phyloP scores from a whole-genome alignment of 2,113 vertebrate genomes.

The Bos javanicus region DNA sequence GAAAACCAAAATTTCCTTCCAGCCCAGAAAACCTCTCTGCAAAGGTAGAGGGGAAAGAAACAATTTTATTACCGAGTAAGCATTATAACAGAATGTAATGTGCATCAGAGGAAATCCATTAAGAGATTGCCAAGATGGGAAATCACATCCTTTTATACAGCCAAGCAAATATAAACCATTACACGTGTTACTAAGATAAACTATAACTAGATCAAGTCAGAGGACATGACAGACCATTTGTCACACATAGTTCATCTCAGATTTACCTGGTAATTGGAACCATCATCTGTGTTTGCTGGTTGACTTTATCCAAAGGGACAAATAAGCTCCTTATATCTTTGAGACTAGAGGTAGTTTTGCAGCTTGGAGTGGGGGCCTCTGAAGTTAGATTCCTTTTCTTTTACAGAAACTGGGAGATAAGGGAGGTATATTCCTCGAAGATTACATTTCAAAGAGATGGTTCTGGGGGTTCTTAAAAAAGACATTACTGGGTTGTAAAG shows the following conservation, averaged over 20 bases:
- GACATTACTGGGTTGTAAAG: not conserved
- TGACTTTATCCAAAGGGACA: not conserved
- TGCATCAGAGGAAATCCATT: not conserved
- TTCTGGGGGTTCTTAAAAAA: not conserved
- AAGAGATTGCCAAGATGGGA: not conserved
- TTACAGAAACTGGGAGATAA: not conserved
- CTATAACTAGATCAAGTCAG: not conserved
- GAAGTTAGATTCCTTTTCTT: not conserved
- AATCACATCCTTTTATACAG: not conserved
- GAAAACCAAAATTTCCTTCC: not conserved
- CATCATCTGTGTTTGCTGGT: not conserved
- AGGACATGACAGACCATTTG: not conserved
- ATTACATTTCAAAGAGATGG: not conserved
- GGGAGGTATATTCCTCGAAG: not conserved
- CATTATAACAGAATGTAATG: not conserved
- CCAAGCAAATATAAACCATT: not conserved
- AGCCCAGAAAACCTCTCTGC: not conserved
- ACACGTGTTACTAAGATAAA: not conserved
- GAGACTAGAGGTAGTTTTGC: not conserved
- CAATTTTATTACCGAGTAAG: not conserved
- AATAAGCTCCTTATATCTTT: not conserved
- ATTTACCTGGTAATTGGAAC: not conserved
- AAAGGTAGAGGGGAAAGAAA: not conserved
- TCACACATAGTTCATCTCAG: not conserved
- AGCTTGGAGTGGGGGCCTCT: not conserved